A percentile compares a stretch with the other conserved stretches of the same genome.
These are phyloP conservation scores for Elegia similella DNA, from an alignment of 2,888 invertebrate species.

Conservation along the genomic window DNA sequence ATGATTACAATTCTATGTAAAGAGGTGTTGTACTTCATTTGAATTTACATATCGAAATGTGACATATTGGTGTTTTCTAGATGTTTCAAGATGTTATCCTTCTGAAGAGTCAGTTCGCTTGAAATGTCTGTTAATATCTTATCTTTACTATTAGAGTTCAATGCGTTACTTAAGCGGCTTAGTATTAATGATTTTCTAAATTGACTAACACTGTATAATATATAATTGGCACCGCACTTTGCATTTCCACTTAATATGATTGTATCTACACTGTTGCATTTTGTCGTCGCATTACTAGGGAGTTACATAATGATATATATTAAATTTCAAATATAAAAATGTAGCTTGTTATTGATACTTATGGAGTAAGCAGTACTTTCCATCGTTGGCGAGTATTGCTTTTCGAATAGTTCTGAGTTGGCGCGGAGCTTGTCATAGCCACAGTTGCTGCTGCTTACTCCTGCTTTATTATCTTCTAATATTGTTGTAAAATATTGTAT, in stretches of 20 bases:
- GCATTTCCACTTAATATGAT: slow-evolving; percentile 61
- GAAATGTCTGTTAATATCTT: slow-evolving; percentile 13
- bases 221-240: slow-evolving; percentile 69
- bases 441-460: slow-evolving; percentile 65
- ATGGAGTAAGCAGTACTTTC: slow-evolving; percentile 66
- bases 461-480: slow-evolving; percentile 62
- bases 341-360: slow-evolving; percentile 60
- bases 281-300: slow-evolving; percentile 63
- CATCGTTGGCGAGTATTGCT: not conserved
- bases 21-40: slow-evolving; percentile 6
- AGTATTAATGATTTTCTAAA: slow-evolving; percentile 38
- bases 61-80: slow-evolving; percentile 17
- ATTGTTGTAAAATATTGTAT: slow-evolving; percentile 68
- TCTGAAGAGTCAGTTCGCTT: slow-evolving; percentile 8
- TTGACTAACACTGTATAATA: slow-evolving; percentile 57
- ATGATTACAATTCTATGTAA: not conserved
- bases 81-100: slow-evolving; percentile 15
- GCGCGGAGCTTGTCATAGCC: slow-evolving; percentile 21
- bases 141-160: slow-evolving; percentile 8
- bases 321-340: slow-evolving; percentile 54
- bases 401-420: slow-evolving; percentile 16
- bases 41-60: slow-evolving; percentile 18
- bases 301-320: slow-evolving; percentile 42
- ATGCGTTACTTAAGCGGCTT: slow-evolving; percentile 19
- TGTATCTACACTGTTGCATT: slow-evolving; percentile 69